Evolutionary conservation across 2,888 invertebrate genomes (phyloP).

Genomic region (Ernsta delagoae): DNA sequence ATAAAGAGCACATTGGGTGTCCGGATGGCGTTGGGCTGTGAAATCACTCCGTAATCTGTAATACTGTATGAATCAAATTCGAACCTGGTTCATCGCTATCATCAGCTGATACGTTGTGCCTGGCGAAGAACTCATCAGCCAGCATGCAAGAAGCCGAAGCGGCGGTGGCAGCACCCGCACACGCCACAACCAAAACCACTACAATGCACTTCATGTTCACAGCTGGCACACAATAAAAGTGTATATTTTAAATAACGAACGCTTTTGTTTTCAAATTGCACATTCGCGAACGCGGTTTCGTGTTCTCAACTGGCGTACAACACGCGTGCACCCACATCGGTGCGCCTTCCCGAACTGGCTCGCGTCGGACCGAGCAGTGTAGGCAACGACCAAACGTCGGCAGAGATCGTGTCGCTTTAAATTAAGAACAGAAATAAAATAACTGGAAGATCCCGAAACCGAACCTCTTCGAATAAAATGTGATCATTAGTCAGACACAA

Average conservation of each 20-base stretch:
- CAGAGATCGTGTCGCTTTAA: conserved; percentile 61
- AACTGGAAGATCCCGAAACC: conserved; percentile 49
- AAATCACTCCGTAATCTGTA: not conserved
- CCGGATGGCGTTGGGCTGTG: too few species aligned
- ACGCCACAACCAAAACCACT: conserved; percentile 63
- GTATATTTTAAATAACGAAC: conserved; percentile 57
- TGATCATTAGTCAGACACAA: conserved; percentile 40
- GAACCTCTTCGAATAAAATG: conserved; percentile 50
- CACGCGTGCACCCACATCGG: conserved; percentile 74
- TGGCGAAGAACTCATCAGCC: conserved; percentile 70
- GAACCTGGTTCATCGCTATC: conserved; percentile 77
- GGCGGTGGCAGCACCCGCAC: conserved; percentile 57
- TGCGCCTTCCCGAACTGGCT: conserved; percentile 73
- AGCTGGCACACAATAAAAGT: conserved; percentile 51
- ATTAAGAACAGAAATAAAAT: conserved; percentile 72
- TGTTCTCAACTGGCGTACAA: conserved; percentile 53
- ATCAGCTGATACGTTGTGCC: conserved; percentile 80
- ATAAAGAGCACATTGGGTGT: too few species aligned
- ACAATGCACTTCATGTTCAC: conserved; percentile 80
- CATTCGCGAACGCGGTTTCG: conserved; percentile 73
- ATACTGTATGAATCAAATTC: conserved; percentile 40
- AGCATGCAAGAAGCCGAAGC: conserved; percentile 65
- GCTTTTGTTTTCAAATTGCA: conserved; percentile 53
- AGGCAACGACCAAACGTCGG: conserved; percentile 47
- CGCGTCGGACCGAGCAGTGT: conserved; percentile 33